Evolutionary conservation across 2,113 vertebrate genomes (phyloP), one percentile per base, ranked within the genome.

Genomic region (Antechinus stuartii): DNA sequence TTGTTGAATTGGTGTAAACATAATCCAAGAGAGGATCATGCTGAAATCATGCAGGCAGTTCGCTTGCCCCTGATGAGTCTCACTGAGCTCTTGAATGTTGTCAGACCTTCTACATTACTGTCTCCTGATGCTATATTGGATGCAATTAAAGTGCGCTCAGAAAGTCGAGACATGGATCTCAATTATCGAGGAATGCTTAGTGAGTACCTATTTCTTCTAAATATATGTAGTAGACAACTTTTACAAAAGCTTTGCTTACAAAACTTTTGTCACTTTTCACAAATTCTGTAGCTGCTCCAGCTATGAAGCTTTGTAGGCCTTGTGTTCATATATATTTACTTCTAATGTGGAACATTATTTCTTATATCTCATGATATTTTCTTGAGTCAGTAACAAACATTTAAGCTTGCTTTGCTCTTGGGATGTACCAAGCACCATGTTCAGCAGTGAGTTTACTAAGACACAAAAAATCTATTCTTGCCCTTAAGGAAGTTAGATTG

Each of bases 111-210:
- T 0, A 99, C 99, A 68, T 98, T 99, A 7, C 97, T 99, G 97
- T 99, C 99, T 97, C 99, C 99, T 0, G 99, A 99, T 94, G 98
- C 99, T 96, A 99, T 99, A 98, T 98, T 99, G 95, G 99, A 99
- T 96, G 99, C 99, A 97, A 99, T 99, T 97, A 99, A 99, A 99
- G 99, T 99, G 49, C 99, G 99, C 92, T 99, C 99, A 0, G 99
- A 99, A 98, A 99, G 99, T 98, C 99, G 99, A 30, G 99, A 99
- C 98, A 99, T 99, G 99, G 99, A 99, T 97, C 99, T 99, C 25
- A 99, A 99, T 99, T 99, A 99, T 94, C 99, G 99, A 57, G 99
- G 99, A 97, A 99, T 99, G 99, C 99, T 99, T 94, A 99, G 99
- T 99, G 95, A 99, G 99, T 98, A 91, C 93, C 92, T 92, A 0